A percentile compares a stretch with the other conserved stretches of the same genome.
phyloP scores from a whole-genome alignment of 2,888 invertebrate genomes.

The Pecten maximus region DNA sequence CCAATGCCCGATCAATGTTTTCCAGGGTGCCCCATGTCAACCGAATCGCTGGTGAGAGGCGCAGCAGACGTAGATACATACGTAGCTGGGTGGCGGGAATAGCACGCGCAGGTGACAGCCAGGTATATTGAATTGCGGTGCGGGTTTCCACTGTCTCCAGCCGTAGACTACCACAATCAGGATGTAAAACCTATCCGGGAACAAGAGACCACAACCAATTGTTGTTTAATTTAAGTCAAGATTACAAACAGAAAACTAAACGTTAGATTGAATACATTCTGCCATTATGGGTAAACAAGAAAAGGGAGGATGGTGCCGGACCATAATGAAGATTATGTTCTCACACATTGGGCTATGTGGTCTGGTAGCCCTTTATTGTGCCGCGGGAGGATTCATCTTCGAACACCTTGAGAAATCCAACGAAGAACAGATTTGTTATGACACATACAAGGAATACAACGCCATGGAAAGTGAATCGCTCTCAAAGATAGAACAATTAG shows the following conservation, averaged over 20 bases:
- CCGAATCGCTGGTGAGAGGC: conserved; percentile 23
- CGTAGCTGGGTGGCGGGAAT: conserved; percentile 1
- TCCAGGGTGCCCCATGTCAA: conserved; percentile 25
- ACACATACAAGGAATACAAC: conserved; percentile 73
- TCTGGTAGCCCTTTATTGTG: conserved; percentile 78
- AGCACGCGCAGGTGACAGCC: not conserved
- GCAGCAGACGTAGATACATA: conserved; percentile 2
- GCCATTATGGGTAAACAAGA: not conserved
- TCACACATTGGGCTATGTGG: conserved; percentile 80
- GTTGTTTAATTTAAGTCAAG: not conserved
- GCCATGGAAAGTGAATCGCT: conserved; percentile 73
- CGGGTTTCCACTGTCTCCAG: not conserved
- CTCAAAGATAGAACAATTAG: conserved; percentile 55
- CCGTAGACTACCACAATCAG: not conserved
- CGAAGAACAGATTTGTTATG: conserved; percentile 78
- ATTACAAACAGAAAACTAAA: not conserved
- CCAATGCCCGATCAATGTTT: conserved; percentile 21
- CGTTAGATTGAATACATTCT: not conserved
- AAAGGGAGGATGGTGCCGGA: conserved; percentile 71
- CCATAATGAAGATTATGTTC: conserved; percentile 78
- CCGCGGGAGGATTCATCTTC: conserved; percentile 82
- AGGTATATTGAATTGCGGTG: conserved; percentile 15
- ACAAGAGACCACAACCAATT: not conserved
- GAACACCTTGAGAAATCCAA: conserved; percentile 81
- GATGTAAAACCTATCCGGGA: not conserved